Conservation (phyloP, 2,797 vertebrate genomes). For the Siniperca obscura region DNA sequence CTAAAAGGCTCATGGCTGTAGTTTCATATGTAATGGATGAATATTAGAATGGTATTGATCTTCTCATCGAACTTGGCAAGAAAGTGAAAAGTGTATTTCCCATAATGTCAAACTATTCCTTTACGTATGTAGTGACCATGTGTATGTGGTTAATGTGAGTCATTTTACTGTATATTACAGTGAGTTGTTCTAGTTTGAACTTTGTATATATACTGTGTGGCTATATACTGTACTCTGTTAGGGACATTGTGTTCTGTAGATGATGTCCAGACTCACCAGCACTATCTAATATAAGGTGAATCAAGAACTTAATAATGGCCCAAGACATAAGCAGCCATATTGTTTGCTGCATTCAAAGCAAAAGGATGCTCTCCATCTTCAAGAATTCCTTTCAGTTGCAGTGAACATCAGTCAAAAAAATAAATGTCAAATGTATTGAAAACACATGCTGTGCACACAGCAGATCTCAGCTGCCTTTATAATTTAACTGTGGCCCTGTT, state of each 20-base stretch:
- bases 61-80: no score
- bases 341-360: background rate
- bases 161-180: background rate
- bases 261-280: background rate
- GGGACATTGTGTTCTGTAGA: background rate
- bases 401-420: constrained; percentile 9
- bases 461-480: background rate
- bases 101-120: no score
- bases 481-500: background rate
- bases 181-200: background rate
- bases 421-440: constrained; percentile 21
- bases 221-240: background rate
- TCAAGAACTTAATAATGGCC: background rate
- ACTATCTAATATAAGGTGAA: constrained; percentile 1
- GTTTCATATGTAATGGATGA: no score
- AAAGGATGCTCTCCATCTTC: background rate
- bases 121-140: no score
- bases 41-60: no score
- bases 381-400: background rate
- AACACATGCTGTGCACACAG: background rate
- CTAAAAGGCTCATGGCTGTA: no score
- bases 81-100: no score
- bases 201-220: background rate
- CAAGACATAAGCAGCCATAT: background rate
- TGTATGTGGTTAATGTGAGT: background rate